These are phyloP conservation scores for Lycaon pictus DNA, from an alignment of 2,113 vertebrate species.

Conservation along the genomic window DNA sequence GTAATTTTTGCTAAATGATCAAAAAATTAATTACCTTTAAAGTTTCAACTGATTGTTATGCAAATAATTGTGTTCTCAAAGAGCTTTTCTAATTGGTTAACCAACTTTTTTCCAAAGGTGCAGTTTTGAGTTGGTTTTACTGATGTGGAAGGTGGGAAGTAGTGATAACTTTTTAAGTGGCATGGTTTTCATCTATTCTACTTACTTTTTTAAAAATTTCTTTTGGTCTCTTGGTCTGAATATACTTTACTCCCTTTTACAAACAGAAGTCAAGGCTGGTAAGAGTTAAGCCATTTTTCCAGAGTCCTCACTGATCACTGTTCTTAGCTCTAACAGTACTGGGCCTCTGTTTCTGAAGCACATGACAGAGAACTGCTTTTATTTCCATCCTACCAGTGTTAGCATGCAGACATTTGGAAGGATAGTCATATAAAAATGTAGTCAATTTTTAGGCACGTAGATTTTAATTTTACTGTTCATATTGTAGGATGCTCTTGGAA, in stretches of 20 bases:
- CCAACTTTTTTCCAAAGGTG: neutral
- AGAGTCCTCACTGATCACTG: neutral
- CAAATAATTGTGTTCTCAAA: neutral
- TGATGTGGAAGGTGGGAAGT: neutral
- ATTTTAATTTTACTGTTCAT: neutral
- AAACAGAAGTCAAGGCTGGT: neutral
- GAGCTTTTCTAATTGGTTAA: neutral
- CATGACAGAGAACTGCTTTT: neutral
- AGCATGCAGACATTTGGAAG: neutral
- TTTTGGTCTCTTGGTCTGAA: neutral
- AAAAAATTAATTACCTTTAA: conserved; percentile 44
- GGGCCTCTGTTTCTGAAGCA: neutral
- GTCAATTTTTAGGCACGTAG: neutral
- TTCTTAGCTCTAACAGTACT: neutral
- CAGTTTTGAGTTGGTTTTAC: neutral
- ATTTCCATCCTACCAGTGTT: neutral
- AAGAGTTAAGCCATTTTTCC: neutral
- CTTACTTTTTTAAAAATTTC: neutral
- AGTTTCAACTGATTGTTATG: neutral
- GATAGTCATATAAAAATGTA: neutral
- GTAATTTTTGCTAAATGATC: conserved; percentile 7
- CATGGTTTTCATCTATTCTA: neutral
- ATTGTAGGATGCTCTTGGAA: neutral
- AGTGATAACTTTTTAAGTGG: neutral
- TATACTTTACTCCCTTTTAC: neutral